A percentile compares a stretch with the other conserved stretches of the same genome.
Conservation (phyloP, 2,113 vertebrate species). For the Amphilophus citrinellus region DNA sequence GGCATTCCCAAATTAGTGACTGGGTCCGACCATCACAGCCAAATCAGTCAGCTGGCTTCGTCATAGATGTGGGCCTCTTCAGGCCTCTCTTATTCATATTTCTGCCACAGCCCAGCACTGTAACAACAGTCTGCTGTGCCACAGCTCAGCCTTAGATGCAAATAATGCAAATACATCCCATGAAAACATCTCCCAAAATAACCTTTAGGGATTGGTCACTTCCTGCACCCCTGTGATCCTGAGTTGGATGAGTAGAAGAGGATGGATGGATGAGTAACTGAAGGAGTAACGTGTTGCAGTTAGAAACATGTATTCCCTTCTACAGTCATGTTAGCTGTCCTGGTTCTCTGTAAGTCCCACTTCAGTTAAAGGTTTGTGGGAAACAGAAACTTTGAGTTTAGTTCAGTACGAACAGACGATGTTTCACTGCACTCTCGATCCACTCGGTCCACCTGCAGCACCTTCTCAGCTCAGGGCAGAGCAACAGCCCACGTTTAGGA, state of each 20-base stretch:
- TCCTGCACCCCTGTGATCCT: too few species aligned
- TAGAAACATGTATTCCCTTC: not conserved
- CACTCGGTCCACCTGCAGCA: not conserved
- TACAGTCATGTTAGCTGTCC: not conserved
- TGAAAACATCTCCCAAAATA: not conserved
- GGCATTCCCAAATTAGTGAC: rapidly evolving
- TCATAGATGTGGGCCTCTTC: not conserved
- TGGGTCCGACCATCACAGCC: not conserved
- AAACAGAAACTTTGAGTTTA: not conserved
- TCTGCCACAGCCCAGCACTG: not conserved
- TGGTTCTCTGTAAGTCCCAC: not conserved
- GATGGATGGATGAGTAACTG: not conserved
- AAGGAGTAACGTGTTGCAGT: rapidly evolving
- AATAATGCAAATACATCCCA: not conserved
- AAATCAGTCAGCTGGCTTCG: not conserved
- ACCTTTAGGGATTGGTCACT: not conserved
- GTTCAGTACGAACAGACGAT: not conserved
- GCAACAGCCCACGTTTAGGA: too few species aligned
- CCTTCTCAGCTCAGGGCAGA: too few species aligned
- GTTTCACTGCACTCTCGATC: rapidly evolving
- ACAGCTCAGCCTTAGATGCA: not conserved
- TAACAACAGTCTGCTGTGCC: not conserved
- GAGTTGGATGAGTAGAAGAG: too few species aligned
- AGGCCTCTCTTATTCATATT: not conserved
- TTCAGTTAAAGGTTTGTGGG: not conserved